Conservation (phyloP, 1,140 invertebrate genomes). For the Hypsibius dujardini region DNA sequence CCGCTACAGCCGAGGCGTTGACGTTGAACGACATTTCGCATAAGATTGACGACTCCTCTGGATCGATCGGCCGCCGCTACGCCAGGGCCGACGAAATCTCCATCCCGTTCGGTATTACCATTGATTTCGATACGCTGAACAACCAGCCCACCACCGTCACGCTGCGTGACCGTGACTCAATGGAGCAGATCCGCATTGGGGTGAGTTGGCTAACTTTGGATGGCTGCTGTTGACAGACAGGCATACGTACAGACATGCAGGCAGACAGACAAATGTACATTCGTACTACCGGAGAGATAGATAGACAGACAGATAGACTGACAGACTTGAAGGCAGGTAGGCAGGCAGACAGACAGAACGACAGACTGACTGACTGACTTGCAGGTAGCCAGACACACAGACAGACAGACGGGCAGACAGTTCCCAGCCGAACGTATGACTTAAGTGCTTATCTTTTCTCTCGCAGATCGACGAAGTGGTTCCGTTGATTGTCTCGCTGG, state of each 20-base stretch:
- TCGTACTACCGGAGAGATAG: too few species aligned
- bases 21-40: constrained; percentile 66
- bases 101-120: constrained; percentile 94
- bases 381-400: too few species aligned
- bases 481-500: constrained; percentile 53
- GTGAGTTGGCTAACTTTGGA: constrained; percentile 37
- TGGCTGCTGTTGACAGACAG: constrained; percentile 16
- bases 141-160: constrained; percentile 66
- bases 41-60: constrained; percentile 86
- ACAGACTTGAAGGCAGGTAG: too few species aligned
- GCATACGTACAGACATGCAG: constrained; percentile 17
- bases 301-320: too few species aligned
- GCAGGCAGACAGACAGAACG: too few species aligned
- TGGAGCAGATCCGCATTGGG: constrained; percentile 76
- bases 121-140: constrained; percentile 90
- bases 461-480: constrained; percentile 49
- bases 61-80: constrained; percentile 73
- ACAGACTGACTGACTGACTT: too few species aligned
- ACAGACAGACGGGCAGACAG: too few species aligned
- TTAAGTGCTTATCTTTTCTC: constrained; percentile 23
- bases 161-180: constrained; percentile 76
- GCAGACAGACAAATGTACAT: constrained; percentile 14
- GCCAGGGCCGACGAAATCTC: constrained; percentile 94
- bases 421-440: too few species aligned
- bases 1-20: constrained; percentile 44